Evolutionary conservation across 1,140 invertebrate species (phyloP), one percentile per base, ranked within the genome.

Genomic region (Xylocopa sonorina): DNA sequence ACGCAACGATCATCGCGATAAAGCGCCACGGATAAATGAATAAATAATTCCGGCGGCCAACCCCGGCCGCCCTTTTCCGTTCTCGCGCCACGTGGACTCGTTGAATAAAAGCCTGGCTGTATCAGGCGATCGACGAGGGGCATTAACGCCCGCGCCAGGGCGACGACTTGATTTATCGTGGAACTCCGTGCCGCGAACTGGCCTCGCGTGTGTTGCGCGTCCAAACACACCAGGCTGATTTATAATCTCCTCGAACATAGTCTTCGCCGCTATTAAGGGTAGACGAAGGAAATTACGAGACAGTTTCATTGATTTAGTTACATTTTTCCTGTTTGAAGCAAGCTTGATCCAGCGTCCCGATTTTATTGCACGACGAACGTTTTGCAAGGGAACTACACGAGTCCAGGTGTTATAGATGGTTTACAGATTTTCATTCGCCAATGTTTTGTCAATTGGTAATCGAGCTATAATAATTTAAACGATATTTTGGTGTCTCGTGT

Each of bases 11-110:
- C 18, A 48, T 0, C 53, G 16, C 75, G 75, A 77, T 77, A 60
- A 60, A 51, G 32, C 62, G 53, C 0, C 46, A 46, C 57, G 32
- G 76, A 46, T 78, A 78, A 78, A 72, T 62, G 76, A 72, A 62
- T 78, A 72, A 72, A 63, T 78, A 78, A 72, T 71, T 62, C 57
- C 46, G 53, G n/a, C n/a, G 27, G 43, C 38, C 14, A 76, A 38
- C 60, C 62, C 48, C 38, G 18, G 24, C n/a, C 29, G 24, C 18
- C 21, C 43, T 18, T 74, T 74, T 29, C 32, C 43, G 43, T 48
- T 64, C 43, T 72, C 68, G 53, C 32, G 4, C n/a, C 53, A 32
- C 53, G 21, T 14, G 6, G 12, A 24, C 58, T 43, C 29, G n/a
- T 75, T 66, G 53, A 51, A 75, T 64, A 66, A 75, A 51, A 62